Conservation (phyloP, 2,888 invertebrate genomes). For the Toxonevra muliebris region DNA sequence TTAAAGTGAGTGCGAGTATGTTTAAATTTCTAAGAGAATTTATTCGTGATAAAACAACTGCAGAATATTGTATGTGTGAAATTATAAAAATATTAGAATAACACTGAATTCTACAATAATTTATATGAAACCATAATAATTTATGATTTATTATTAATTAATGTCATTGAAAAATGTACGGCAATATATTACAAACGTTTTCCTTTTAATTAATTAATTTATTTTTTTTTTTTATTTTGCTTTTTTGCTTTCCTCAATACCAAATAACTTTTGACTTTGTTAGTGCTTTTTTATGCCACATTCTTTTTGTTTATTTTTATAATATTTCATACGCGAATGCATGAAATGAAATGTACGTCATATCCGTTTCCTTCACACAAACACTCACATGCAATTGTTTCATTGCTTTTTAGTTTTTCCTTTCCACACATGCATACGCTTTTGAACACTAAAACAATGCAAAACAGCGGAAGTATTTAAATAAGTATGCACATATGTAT, state of each 20-base stretch:
- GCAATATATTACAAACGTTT: no score
- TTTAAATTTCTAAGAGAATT: no score
- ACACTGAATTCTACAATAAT: no score
- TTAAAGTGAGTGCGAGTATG: no score
- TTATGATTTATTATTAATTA: no score
- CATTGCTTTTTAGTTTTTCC: not conserved
- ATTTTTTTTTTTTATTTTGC: not conserved
- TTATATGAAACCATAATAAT: no score
- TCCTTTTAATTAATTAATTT: not conserved
- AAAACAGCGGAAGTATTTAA: not conserved
- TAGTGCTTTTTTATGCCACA: constrained; percentile 16
- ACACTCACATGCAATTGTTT: not conserved
- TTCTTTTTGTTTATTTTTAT: no score
- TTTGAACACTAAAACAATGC: not conserved
- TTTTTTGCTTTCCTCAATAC: not conserved
- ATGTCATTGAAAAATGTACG: no score
- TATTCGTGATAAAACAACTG: no score
- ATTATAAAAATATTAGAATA: no score
- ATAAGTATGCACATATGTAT: not conserved
- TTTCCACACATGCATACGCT: not conserved
- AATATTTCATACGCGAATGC: constrained; percentile 5
- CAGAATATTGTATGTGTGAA: no score
- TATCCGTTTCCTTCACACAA: not conserved
- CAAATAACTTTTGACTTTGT: constrained; percentile 5
- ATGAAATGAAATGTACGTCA: not conserved